phyloP scores from a whole-genome alignment of 2,888 invertebrate species.

The Acanthacorydalis orientalis region DNA sequence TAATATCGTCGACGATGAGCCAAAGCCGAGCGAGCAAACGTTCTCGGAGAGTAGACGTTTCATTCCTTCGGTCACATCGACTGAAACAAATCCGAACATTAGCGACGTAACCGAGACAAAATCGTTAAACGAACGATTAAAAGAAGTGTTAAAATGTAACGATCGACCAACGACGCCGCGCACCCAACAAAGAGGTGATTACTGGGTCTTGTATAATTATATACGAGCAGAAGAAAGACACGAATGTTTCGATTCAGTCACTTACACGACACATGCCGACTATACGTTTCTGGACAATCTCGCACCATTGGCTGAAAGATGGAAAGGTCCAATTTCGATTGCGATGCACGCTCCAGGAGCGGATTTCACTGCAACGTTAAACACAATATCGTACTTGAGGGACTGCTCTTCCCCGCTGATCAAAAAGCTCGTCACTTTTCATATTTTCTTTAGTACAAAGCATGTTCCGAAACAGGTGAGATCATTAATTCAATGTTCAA shows the following conservation, averaged over 20 bases:
- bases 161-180: constrained; percentile 22
- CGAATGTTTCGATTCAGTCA: constrained; percentile 69
- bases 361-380: constrained; percentile 61
- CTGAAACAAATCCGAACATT: too few relatives aligned
- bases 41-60: neutral
- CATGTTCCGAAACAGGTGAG: constrained; percentile 59
- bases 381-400: constrained; percentile 64
- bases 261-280: constrained; percentile 85
- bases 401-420: constrained; percentile 60
- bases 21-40: constrained; percentile 6
- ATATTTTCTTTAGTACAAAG: constrained; percentile 73
- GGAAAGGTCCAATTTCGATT: constrained; percentile 77
- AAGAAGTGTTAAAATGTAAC: constrained; percentile 20
- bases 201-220: constrained; percentile 81
- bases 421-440: constrained; percentile 68
- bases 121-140: constrained; percentile 1
- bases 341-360: constrained; percentile 76
- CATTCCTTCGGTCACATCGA: too few relatives aligned
- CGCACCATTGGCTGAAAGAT: constrained; percentile 65
- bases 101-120: neutral
- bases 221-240: constrained; percentile 47
- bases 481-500: too few relatives aligned
- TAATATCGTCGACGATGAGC: constrained; percentile 9
- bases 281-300: constrained; percentile 83
- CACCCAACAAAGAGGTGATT: constrained; percentile 31